Conservation (phyloP, 2,113 vertebrate species). For the Henicopernis longicauda region DNA sequence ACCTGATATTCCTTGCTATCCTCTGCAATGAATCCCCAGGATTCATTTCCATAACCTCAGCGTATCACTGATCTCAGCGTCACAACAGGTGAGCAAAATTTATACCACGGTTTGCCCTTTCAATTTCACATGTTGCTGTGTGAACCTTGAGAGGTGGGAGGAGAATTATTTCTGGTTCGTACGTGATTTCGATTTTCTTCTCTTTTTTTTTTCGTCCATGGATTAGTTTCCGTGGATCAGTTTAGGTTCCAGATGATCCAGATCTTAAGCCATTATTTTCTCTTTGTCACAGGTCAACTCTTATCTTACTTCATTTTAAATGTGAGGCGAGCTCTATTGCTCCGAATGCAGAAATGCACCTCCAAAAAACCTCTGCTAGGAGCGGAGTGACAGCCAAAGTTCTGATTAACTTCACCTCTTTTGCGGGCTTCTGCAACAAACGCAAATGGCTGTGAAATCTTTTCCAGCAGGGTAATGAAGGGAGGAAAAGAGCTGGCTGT, state of each 20-base stretch:
- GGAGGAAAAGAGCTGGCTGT: conserved; percentile 56
- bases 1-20: neutral
- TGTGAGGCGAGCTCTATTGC: neutral
- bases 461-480: conserved; percentile 51
- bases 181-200: neutral
- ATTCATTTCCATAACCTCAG: neutral
- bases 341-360: neutral
- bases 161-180: neutral
- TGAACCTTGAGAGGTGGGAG: neutral
- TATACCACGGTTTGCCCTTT: neutral
- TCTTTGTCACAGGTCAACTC: neutral
- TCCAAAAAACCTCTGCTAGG: neutral
- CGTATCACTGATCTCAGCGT: neutral
- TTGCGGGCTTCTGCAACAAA: neutral
- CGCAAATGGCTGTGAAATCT: conserved; percentile 48
- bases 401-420: conserved; percentile 62
- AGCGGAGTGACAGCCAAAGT: conserved; percentile 24
- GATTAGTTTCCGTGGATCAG: neutral
- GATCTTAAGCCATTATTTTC: neutral
- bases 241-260: neutral
- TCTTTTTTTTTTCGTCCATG: neutral
- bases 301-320: neutral
- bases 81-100: neutral
- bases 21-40: neutral
- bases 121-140: neutral